Evolutionary conservation across 2,888 invertebrate genomes (phyloP).

Genomic region (Melanchra persicariae): DNA sequence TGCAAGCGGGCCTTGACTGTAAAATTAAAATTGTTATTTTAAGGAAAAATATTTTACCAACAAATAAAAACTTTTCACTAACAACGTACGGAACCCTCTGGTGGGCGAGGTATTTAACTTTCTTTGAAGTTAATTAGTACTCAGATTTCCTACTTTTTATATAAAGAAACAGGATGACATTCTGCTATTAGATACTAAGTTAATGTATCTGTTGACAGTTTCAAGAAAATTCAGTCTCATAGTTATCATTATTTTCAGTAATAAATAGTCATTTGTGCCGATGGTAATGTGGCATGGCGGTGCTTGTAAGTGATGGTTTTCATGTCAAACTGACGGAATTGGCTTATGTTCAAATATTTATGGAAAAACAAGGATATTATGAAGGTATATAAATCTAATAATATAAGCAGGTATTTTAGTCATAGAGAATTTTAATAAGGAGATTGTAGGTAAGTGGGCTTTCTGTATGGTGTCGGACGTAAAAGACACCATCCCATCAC

Average conservation of each 20-base stretch:
- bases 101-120: background rate
- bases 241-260: constrained; percentile 8
- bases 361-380: constrained; percentile 19
- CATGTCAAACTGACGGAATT: constrained; percentile 14
- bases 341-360: constrained; percentile 38
- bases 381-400: background rate
- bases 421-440: too few relatives aligned
- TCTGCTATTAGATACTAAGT: background rate
- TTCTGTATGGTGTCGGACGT: too few relatives aligned
- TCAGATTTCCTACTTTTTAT: background rate
- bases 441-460: too few relatives aligned
- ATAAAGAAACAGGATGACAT: background rate
- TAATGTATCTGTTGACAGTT: constrained; percentile 25
- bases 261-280: constrained; percentile 24
- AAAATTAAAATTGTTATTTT: too few relatives aligned
- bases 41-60: too few relatives aligned
- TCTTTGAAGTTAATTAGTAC: constrained; percentile 16
- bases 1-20: too few relatives aligned
- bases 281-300: background rate
- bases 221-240: constrained; percentile 7
- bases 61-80: background rate
- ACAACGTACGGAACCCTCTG: background rate
- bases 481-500: too few relatives aligned
- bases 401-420: background rate
- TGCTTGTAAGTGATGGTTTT: constrained; percentile 19